Conservation (phyloP, 2,888 invertebrate genomes). For the Deladenus siricidicola region DNA sequence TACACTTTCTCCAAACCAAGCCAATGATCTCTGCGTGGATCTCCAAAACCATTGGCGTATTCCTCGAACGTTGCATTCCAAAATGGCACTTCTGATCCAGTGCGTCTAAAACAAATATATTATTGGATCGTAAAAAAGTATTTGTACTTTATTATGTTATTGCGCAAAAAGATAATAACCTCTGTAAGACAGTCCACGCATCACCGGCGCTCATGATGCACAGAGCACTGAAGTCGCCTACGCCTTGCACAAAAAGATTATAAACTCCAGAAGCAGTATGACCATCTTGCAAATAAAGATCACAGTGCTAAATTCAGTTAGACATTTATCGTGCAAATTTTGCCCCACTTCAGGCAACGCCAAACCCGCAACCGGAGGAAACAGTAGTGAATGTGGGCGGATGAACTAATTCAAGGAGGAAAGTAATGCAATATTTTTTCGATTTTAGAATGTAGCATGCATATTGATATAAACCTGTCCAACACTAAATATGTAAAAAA, state of each 20-base stretch:
- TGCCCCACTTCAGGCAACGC: no score
- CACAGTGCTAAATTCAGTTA: slow-evolving; percentile 19
- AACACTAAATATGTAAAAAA: no score
- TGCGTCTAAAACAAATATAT: slow-evolving; percentile 12
- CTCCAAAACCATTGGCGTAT: slow-evolving; percentile 38
- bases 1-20: slow-evolving; percentile 31
- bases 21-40: slow-evolving; percentile 29
- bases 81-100: slow-evolving; percentile 11
- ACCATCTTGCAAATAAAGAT: slow-evolving; percentile 11
- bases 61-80: slow-evolving; percentile 31
- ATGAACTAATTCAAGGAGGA: no score
- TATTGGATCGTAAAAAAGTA: no score
- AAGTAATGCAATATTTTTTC: no score
- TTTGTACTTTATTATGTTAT: no score
- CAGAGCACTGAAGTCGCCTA: slow-evolving; percentile 5
- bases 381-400: not conserved
- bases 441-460: no score
- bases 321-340: no score
- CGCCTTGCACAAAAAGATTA: slow-evolving; percentile 5
- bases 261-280: slow-evolving; percentile 21
- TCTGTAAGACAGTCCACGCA: slow-evolving; percentile 20
- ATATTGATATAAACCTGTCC: no score
- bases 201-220: slow-evolving; percentile 18
- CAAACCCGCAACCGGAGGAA: no score
- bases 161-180: slow-evolving; percentile 1